Percentiles rank a stretch among this genome's conserved stretches.
Conservation (phyloP, 2,113 vertebrate species). For the Calyptommatus sinebrachiatus region DNA sequence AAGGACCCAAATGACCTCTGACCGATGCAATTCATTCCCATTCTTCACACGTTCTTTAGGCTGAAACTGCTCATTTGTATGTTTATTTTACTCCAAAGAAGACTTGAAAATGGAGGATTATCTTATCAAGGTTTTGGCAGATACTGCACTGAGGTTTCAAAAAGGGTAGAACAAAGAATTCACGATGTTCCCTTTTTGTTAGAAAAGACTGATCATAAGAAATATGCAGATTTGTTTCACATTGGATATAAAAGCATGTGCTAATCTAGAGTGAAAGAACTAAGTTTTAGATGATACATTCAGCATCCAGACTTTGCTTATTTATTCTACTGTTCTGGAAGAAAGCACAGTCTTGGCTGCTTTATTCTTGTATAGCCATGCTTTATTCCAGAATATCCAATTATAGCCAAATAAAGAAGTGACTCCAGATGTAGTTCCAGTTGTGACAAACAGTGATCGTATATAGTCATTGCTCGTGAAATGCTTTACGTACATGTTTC, state of each 20-base stretch:
- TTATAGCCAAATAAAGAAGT: too few relatives aligned
- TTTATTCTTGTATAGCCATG: too few relatives aligned
- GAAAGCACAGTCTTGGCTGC: too few relatives aligned
- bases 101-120: slow-evolving; percentile 8
- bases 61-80: slow-evolving; percentile 8
- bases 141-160: slow-evolving; percentile 11
- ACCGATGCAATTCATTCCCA: background rate
- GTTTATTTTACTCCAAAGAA: slow-evolving; percentile 29
- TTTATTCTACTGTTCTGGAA: too few relatives aligned
- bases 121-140: slow-evolving; percentile 20
- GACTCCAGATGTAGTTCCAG: too few relatives aligned
- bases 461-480: too few relatives aligned
- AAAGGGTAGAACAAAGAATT: rapidly evolving
- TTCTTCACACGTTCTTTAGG: background rate
- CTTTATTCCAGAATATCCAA: too few relatives aligned
- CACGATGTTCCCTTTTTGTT: slow-evolving; percentile 1
- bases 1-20: slow-evolving; percentile 16
- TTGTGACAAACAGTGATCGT: background rate
- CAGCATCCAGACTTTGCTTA: too few relatives aligned
- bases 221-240: background rate
- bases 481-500: background rate
- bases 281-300: background rate
- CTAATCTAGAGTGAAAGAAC: background rate
- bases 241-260: background rate
- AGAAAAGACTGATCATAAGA: background rate